Base-by-base conservation (phyloP, 2,113 vertebrate species). In the Choloepus hoffmanni region DNA sequence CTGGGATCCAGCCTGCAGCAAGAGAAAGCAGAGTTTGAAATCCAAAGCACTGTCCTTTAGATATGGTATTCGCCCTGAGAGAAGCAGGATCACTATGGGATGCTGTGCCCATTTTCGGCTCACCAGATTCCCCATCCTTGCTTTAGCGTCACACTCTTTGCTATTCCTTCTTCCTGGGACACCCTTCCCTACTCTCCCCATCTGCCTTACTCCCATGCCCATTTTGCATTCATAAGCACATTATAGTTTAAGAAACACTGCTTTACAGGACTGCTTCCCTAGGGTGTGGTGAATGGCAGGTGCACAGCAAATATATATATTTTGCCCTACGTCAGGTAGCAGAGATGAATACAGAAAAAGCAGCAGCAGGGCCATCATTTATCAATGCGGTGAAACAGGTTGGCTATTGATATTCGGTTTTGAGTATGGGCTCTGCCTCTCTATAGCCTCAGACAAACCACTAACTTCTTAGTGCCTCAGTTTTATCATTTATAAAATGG, bases 371-470 rank as follows among this genome's bases (percentile, higher is more conserved):
- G 18, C 24, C 4, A 18, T 33, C 30, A 2, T 18, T 40, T 50
- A 40, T n/a, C 4, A 26, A 65, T 4, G 15, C 8, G 13, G n/a
- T 36, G 24, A 30, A 36, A 43, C 23, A 7, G 18, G 65, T 43
- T 53, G 72, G 36, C 11, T n/a, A 15, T 2, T 16, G 21, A 13
- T 0, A n/a, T 26, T 2, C 0, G 3, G 36, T 21, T 30, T n/a
- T 5, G 21, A 30, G 24, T 65, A 2, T 30, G 15, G 76, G 19
- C 5, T 48, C 6, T 7, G 50, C 30, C 33, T 14, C 63, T 62
- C 36, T 30, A 1, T 10, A 24, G 33, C 33, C 85, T 50, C 68
- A 13, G 63, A 40, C 2, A 77, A 74, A 53, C 36, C 5, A 18
- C 15, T 74, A 70, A 26, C 43, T n/a, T 36, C 50, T 24, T 1